Evolutionary conservation across 2,888 invertebrate genomes (phyloP), one percentile per base, ranked within the genome.

Genomic region (Pinctada fucata): DNA sequence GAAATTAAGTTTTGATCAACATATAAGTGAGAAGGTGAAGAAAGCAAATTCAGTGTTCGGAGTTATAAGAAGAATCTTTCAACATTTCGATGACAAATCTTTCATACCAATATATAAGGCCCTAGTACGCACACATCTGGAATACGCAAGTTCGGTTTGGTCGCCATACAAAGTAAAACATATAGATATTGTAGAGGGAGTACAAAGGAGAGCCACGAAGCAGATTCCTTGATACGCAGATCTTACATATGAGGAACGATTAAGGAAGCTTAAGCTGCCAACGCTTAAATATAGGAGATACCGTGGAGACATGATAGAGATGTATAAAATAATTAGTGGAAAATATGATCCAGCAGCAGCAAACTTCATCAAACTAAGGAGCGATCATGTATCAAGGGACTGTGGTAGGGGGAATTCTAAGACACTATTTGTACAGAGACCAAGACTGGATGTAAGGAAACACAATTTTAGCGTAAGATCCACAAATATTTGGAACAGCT

Each of bases 181-280:
- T 45, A 71, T 69, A 64, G 58, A 78, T 16, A 31, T 69, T 49
- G 66, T 79, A 16, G 81, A 81, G 47, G 66, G 50, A 47, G 76
- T 76, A 13, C 68, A 78, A 64, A 48, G 81, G n/a, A 50, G 75
- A 72, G 79, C 79, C 10, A 72, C 79, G 45, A 76, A 76, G 52
- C 51, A 75, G 50, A 49, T 79, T 31, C 72, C 79, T 52, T 71
- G 75, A 10, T 13, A 71, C 3, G 64, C 48, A 16, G 58, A 79
- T n/a, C 4, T 71, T 45, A 47, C 75, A 48, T 79, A 79, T 52
- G 65, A 69, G 51, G 72, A 75, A 58, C 52, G 76, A 50, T 64
- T 76, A 3, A 70, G 52, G 52, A 76, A 69, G 16, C 76, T 76
- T 16, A 50, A 52, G n/a, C 52, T 68, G 45, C 75, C 75, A 50